Evolutionary conservation across 2,797 vertebrate species (phyloP).

Genomic region (Acipenser transmontanus): DNA sequence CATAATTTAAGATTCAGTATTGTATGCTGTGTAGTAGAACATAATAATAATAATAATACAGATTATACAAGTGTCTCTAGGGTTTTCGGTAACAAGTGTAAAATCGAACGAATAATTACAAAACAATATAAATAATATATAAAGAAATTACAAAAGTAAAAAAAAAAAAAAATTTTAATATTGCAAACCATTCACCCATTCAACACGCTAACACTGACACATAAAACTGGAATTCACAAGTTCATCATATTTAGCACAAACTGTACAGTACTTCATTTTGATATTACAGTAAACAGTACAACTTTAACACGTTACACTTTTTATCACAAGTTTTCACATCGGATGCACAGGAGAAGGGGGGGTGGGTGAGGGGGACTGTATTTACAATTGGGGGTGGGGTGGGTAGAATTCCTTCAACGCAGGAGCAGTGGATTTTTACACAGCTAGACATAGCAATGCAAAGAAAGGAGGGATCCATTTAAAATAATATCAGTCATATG

Average conservation of each 20-base stretch:
- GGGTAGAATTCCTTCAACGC: not conserved
- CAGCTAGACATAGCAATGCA: too few species aligned
- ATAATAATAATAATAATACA: too few species aligned
- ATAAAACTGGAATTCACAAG: constrained; percentile 17
- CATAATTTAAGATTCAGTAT: too few species aligned
- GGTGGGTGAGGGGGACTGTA: not conserved
- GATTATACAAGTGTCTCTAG: too few species aligned
- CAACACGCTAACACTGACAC: constrained; percentile 39
- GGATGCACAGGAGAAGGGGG: constrained; percentile 39
- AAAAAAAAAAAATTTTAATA: constrained; percentile 17
- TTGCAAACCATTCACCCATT: constrained; percentile 16
- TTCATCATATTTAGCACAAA: constrained; percentile 39
- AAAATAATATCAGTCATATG: too few species aligned
- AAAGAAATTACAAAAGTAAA: not conserved
- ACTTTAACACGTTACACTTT: constrained; percentile 56
- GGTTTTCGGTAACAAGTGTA: too few species aligned
- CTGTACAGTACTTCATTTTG: constrained; percentile 57
- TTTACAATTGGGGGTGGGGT: not conserved
- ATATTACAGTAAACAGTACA: constrained; percentile 54
- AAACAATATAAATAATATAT: too few species aligned
- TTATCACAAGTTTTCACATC: constrained; percentile 60
- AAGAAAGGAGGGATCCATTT: too few species aligned
- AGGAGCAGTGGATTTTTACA: too few species aligned
- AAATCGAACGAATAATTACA: too few species aligned
- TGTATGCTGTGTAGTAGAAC: too few species aligned